Conservation (phyloP, 2,888 invertebrate genomes). For the Lissocephala sabroskyi region DNA sequence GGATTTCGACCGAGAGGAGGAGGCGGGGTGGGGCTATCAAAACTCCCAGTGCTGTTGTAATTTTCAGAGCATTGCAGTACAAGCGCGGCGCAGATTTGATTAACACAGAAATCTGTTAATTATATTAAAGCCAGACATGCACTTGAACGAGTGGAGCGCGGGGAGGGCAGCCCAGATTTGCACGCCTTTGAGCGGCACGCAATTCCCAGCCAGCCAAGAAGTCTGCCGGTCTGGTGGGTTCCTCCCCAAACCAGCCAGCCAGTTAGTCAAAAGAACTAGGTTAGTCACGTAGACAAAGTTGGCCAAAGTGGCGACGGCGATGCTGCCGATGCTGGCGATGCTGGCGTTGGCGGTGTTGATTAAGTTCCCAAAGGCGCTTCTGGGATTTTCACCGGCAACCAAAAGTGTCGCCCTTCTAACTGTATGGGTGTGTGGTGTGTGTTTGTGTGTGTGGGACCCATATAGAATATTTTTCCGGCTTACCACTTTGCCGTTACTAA, state of each 20-base stretch:
- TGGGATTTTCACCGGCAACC: constrained; percentile 31
- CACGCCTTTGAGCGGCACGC: constrained; percentile 2
- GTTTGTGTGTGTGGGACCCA: constrained; percentile 16
- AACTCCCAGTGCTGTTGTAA: not conserved
- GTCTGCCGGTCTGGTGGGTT: too few relatives aligned
- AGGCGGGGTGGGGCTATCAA: too few relatives aligned
- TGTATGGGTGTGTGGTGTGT: not conserved
- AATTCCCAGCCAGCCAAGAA: constrained; percentile 25
- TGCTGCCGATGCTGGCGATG: not conserved
- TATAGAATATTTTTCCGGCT: constrained; percentile 38
- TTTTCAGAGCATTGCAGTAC: constrained; percentile 9
- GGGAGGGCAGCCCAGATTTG: constrained; percentile 11
- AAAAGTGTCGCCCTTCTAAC: constrained; percentile 31
- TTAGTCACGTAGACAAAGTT: constrained; percentile 55
- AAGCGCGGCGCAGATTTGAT: constrained; percentile 5
- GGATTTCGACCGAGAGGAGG: not conserved
- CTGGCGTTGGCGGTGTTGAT: constrained; percentile 31
- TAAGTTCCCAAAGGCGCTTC: constrained; percentile 46
- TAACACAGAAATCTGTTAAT: constrained; percentile 38
- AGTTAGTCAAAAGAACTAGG: constrained; percentile 29
- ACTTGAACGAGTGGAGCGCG: constrained; percentile 15
- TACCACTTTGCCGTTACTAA: constrained; percentile 58
- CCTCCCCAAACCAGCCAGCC: not conserved
- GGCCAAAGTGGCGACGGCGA: not conserved
- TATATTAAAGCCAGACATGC: constrained; percentile 36